A percentile compares a stretch with the other conserved stretches of the same genome.
Evolutionary conservation across 1,140 invertebrate genomes (phyloP).

Genomic region (Diabrotica undecimpunctata): DNA sequence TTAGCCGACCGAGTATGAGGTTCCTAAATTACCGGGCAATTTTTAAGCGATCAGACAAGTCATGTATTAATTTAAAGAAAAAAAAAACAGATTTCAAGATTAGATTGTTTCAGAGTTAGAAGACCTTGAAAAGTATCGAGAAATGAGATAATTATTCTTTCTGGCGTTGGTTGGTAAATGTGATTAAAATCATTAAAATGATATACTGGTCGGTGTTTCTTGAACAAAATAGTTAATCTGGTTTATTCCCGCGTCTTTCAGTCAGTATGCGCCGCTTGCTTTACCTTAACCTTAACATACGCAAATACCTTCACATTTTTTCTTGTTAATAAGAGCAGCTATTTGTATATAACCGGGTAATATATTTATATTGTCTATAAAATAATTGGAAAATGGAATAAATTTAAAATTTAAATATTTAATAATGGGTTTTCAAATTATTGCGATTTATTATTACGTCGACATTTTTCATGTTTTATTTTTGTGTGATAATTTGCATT

Average conservation of each 20-base stretch:
- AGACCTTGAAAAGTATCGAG: slow-evolving; percentile 18
- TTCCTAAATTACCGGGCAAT: slow-evolving; percentile 17
- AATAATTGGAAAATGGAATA: no score
- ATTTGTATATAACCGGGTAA: no score
- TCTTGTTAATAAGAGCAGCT: no score
- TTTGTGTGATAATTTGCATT: no score
- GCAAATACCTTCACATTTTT: neutral
- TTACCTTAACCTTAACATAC: slow-evolving; percentile 2
- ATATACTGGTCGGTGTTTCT: slow-evolving; percentile 11
- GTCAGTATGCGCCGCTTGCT: neutral
- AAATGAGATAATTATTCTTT: slow-evolving; percentile 19
- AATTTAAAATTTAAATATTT: no score
- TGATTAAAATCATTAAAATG: slow-evolving; percentile 12
- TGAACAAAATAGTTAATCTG: neutral
- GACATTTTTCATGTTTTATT: no score
- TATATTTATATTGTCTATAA: no score
- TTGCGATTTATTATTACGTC: no score
- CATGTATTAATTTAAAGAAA: slow-evolving; percentile 17
- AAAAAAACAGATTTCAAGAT: slow-evolving; percentile 15
- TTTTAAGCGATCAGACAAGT: slow-evolving; percentile 20
- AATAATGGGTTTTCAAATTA: no score
- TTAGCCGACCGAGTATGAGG: slow-evolving; percentile 1
- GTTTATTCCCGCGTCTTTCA: neutral
- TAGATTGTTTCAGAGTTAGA: slow-evolving; percentile 16
- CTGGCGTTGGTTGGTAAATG: slow-evolving; percentile 7